Evolutionary conservation across 2,888 invertebrate genomes (phyloP), one percentile per base, ranked within the genome.

Genomic region (Odontothrips loti): DNA sequence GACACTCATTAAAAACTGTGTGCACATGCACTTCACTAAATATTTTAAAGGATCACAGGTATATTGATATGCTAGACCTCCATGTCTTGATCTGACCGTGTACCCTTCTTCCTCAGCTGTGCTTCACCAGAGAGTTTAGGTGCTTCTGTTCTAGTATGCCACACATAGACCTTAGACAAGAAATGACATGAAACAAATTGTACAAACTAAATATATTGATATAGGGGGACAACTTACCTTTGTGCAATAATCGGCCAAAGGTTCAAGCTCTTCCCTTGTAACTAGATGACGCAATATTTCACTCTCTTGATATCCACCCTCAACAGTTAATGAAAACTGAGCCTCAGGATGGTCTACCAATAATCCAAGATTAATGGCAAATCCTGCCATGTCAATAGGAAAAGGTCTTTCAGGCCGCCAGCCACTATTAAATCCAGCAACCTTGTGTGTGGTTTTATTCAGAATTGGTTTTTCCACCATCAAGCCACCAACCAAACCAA

Each of bases 311-410:
- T 93, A 95, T 23, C 99, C 99, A 82, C 95, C 92, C 85, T 94
- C 93, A 82, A 96, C 95, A 84, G 94, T 92, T 85, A 94, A 94
- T 0, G 94, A 93, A 87, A 99, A 97, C 83, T 89, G 88, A 0
- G 95, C 95, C 79, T 87, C 84, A 0, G 93, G 91, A 85, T 93
- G 91, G 27, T 91, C 89, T 8, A 94, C 87, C 79, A 97, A 90
- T 81, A 95, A 88, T 27, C 92, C 91, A 1, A 95, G 88, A 86
- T 95, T 96, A 75, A 97, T 93, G 11, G 95, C 97, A 86, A 98
- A 98, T 0, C 96, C 98, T 0, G 99, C 99, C 99, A 99, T 99
- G 86, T 99, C 99, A 63, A 98, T 92, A 0, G 99, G 97, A 89
- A 98, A 99, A 0, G 95, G 94, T 82, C 99, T 89, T 84, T 96